Evolutionary conservation across 2,113 vertebrate genomes (phyloP).

Genomic region (Tachycineta bicolor): DNA sequence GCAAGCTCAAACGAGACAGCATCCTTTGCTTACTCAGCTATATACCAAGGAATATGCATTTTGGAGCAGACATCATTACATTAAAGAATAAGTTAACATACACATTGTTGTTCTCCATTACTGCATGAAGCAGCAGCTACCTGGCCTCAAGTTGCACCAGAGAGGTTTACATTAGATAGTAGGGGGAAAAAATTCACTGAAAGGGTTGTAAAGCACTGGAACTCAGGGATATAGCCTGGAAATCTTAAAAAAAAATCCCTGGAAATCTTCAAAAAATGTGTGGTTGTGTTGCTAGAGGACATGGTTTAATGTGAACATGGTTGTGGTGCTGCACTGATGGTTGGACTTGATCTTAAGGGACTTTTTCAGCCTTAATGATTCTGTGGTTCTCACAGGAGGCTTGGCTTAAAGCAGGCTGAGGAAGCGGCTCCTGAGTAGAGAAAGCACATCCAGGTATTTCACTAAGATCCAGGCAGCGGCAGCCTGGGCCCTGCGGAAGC

Average conservation of each 20-base stretch:
- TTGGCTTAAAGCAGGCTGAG: background rate
- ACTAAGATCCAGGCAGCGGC: accelerated
- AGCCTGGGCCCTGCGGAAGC: background rate
- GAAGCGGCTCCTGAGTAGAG: background rate
- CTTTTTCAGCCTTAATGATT: background rate
- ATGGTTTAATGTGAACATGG: background rate
- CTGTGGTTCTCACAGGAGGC: background rate
- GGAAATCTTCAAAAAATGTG: background rate
- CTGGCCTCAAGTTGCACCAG: background rate
- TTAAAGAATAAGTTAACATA: background rate
- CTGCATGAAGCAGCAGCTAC: background rate
- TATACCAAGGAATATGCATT: background rate
- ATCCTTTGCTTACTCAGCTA: background rate
- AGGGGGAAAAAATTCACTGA: background rate
- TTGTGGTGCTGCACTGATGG: accelerated
- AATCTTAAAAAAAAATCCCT: background rate
- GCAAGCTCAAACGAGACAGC: background rate
- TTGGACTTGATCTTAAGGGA: accelerated
- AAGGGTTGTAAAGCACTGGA: background rate
- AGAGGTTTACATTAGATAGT: background rate
- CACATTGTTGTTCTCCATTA: background rate
- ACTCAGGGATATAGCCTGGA: background rate
- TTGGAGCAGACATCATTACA: background rate
- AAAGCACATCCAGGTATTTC: accelerated
- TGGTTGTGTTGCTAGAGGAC: background rate